Conservation (phyloP, 2,113 vertebrate genomes). For the Python bivittatus region DNA sequence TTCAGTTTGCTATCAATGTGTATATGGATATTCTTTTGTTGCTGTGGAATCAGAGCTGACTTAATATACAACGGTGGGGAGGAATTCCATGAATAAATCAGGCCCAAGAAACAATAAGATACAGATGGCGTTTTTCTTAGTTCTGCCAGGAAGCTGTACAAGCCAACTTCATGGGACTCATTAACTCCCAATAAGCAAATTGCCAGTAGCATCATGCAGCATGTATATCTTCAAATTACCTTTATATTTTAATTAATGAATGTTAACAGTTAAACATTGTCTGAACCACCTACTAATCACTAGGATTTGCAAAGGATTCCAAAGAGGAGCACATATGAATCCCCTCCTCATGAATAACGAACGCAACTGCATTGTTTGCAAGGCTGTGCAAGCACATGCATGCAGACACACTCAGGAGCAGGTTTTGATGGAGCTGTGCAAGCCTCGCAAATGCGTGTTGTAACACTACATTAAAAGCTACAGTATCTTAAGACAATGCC, state of each 20-base stretch:
- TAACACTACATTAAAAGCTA: neutral
- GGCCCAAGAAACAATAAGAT: slow-evolving; percentile 7
- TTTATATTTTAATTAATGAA: slow-evolving; percentile 3
- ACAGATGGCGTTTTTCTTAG: slow-evolving; percentile 5
- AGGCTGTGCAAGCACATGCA: neutral
- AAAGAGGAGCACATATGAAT: neutral
- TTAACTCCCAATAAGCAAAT: neutral
- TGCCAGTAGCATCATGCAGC: neutral
- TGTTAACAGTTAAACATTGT: neutral
- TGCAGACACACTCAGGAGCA: neutral
- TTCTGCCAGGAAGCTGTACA: slow-evolving; percentile 14
- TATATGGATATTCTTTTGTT: neutral
- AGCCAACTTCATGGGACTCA: neutral
- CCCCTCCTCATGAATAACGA: neutral
- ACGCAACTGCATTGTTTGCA: neutral
- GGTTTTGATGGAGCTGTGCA: neutral
- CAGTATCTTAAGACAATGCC: neutral
- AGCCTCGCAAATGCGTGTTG: neutral
- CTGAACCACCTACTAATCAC: neutral
- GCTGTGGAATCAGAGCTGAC: slow-evolving; percentile 7
- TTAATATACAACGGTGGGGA: neutral
- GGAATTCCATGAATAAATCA: slow-evolving; percentile 27
- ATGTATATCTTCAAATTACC: neutral
- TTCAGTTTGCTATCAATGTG: neutral
- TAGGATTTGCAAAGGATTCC: neutral